These are phyloP conservation scores for Carassius carassius DNA, from an alignment of 2,113 vertebrate genomes.

Conservation along the genomic window DNA sequence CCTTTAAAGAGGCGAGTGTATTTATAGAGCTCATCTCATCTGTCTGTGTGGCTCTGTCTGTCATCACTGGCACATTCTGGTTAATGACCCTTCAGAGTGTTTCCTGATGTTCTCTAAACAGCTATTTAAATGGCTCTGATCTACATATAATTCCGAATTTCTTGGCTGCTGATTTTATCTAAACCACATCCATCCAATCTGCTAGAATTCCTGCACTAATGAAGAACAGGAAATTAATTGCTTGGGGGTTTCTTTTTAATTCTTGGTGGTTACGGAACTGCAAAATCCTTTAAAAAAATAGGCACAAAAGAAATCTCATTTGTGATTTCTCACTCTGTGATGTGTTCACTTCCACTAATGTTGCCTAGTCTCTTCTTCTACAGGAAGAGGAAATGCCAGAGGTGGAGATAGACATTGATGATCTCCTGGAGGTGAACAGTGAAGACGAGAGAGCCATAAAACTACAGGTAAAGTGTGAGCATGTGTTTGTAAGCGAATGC, in stretches of 20 bases:
- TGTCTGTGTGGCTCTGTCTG: conserved; percentile 29
- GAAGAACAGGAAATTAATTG: not conserved
- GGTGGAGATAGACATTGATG: conserved; percentile 97
- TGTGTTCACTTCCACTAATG: not conserved
- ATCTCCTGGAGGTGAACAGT: conserved; percentile 90
- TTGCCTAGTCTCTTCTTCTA: conserved; percentile 52
- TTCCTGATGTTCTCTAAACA: not conserved
- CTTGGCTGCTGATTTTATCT: not conserved
- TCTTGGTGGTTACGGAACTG: not conserved
- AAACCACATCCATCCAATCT: not conserved
- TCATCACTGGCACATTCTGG: conserved; percentile 26
- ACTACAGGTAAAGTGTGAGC: conserved; percentile 81
- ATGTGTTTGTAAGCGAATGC: conserved; percentile 6
- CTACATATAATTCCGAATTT: conserved; percentile 1
- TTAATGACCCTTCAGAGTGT: conserved; percentile 26
- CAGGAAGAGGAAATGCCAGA: conserved; percentile 99
- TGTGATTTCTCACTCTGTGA: not conserved
- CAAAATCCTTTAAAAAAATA: too few relatives aligned
- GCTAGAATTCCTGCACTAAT: not conserved
- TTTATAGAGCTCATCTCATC: conserved; percentile 44
- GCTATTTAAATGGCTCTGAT: not conserved
- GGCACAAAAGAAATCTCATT: not conserved
- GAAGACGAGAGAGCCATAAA: conserved; percentile 93
- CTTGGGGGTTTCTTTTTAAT: not conserved
- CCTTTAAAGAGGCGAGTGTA: conserved; percentile 34